Evolutionary conservation across 2,113 vertebrate genomes (phyloP).

Genomic region (Bubalus kerabau): DNA sequence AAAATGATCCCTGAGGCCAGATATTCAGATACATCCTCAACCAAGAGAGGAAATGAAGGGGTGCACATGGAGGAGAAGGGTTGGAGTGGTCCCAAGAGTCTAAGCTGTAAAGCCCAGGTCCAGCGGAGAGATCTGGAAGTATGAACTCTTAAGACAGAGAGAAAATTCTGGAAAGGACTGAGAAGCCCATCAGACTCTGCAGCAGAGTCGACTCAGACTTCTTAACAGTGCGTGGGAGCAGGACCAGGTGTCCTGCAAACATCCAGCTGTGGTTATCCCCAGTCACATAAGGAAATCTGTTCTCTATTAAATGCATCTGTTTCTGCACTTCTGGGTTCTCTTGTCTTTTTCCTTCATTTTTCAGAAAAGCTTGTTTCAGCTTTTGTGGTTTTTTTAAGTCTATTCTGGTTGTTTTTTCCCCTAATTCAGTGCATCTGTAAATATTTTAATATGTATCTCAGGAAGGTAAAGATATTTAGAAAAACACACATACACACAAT

Average conservation of each 20-base stretch:
- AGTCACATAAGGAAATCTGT: neutral
- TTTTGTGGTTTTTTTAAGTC: neutral
- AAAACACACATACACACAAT: neutral
- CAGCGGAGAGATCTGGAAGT: neutral
- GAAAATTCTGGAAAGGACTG: neutral
- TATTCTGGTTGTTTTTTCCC: neutral
- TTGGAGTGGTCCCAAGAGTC: neutral
- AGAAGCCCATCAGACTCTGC: neutral
- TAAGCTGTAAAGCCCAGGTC: neutral
- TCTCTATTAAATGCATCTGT: neutral
- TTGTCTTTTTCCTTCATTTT: conserved; percentile 18
- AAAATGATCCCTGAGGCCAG: neutral
- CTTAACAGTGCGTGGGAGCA: neutral
- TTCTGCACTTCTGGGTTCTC: neutral
- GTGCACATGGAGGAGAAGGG: neutral
- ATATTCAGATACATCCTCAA: neutral
- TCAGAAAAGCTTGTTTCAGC: neutral
- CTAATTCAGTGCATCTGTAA: conserved; percentile 33
- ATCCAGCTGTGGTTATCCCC: neutral
- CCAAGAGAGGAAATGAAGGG: neutral
- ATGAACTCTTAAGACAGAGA: neutral
- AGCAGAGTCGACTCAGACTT: neutral
- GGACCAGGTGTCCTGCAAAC: neutral
- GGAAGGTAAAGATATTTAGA: neutral
- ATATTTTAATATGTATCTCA: conserved; percentile 30